These are phyloP conservation scores for Anthopleura sola DNA, from an alignment of 64 coral and sea anemone genomes.

Conservation along the genomic window DNA sequence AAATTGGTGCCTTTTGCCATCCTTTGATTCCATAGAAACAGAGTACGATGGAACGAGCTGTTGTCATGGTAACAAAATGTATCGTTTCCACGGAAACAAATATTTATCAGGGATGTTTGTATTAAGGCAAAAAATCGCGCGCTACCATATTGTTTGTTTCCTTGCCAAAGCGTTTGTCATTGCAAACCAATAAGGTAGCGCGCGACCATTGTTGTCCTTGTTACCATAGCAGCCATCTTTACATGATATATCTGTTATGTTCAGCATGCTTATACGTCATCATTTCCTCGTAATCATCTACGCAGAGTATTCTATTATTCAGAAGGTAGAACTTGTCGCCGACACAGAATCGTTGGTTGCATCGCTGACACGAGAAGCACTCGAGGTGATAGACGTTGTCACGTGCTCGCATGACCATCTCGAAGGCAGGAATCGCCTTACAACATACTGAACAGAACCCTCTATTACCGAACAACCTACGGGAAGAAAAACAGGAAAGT, in stretches of 20 bases:
- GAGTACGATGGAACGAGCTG: background rate
- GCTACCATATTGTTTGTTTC: too few relatives aligned
- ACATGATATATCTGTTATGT: constrained; percentile 35
- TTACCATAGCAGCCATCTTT: background rate
- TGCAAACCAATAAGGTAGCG: background rate
- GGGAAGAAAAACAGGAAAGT: constrained; percentile 7
- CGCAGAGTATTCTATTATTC: constrained; percentile 97
- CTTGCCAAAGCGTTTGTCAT: too few relatives aligned
- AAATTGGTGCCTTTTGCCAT: too few relatives aligned
- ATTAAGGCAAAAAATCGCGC: too few relatives aligned
- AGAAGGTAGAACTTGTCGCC: constrained; percentile 98
- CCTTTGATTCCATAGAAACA: background rate
- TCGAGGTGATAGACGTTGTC: constrained; percentile 98
- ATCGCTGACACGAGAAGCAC: constrained; percentile 95
- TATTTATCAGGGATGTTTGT: background rate
- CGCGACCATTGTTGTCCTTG: background rate
- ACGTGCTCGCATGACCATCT: constrained; percentile 97
- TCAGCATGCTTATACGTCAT: constrained; percentile 70
- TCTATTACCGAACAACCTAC: constrained; percentile 85
- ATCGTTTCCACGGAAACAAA: too few relatives aligned
- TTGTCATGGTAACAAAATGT: background rate
- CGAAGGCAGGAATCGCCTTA: constrained; percentile 95
- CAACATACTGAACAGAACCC: constrained; percentile 93
- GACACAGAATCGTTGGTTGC: constrained; percentile 94
- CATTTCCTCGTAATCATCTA: constrained; percentile 96